Evolutionary conservation across 2,888 invertebrate species (phyloP), one percentile per base, ranked within the genome.

Genomic region (Andrena chrysosceles): DNA sequence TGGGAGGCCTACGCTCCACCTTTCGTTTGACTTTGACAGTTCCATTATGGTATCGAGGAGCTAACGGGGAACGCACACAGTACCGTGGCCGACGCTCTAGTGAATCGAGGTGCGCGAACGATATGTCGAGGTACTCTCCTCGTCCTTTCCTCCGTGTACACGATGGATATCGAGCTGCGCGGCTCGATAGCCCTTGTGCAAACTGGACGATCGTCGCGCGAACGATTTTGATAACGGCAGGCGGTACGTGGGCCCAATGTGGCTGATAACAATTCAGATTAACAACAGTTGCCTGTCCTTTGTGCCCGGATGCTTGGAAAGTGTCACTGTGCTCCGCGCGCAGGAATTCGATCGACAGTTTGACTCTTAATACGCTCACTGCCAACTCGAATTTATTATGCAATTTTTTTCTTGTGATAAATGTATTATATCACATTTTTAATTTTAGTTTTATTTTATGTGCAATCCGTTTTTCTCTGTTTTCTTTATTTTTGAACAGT

Each of bases 21-120:
- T 86, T 87, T 83, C 87, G 86, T 86, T 83, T 87, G 89, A 89
- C 91, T 91, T 92, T 93, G 92, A 93, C 93, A 92, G 93, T 92
- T 92, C 92, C 92, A 93, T 93, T 93, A 92, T 90, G 91, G 92
- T 90, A 92, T 92, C 91, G 87, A 56, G 56, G 83, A 90, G 89
- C 90, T 90, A 91, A 91, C 92, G 92, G 91, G 42, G 42, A 42
- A 42, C 91, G 86, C 85, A 82, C 88, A 82, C 88, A 89, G 89
- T 88, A 87, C 87, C 63, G 87, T 90, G 91, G 89, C 90, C 88
- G 87, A 90, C 89, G 86, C 71, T 85, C 20, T 56, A 87, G 90
- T 84, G 85, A 90, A 91, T 90, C 90, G 90, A 86, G 89, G 87
- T 77, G 87, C 77, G 85, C 87, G 74, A 81, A 84, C 87, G 84